A percentile compares a stretch with the other conserved stretches of the same genome.
Conservation (phyloP, 2,113 vertebrate species). For the Eulacestoma nigropectus region DNA sequence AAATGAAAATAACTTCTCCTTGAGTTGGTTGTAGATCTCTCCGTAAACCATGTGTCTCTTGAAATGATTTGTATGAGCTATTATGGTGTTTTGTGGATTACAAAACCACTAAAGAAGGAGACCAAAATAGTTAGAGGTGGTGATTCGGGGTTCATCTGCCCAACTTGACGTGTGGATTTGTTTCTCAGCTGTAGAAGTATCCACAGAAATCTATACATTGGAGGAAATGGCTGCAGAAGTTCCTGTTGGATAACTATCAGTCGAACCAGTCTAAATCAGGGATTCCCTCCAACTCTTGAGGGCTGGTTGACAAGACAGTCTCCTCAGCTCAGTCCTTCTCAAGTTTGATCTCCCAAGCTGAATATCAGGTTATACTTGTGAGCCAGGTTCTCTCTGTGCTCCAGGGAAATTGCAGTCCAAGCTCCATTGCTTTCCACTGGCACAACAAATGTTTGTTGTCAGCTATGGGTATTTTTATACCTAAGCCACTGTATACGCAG, state of each 20-base stretch:
- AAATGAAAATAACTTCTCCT: neutral
- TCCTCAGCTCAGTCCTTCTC: neutral
- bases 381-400: neutral
- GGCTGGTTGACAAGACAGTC: neutral
- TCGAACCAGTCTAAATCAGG: neutral
- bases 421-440: neutral
- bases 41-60: neutral
- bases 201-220: neutral
- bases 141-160: neutral
- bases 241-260: neutral
- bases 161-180: neutral
- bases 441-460: neutral
- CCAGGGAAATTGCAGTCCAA: neutral
- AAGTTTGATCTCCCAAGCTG: neutral
- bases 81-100: conserved; percentile 23
- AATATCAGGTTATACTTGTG: neutral
- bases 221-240: neutral
- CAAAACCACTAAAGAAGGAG: conserved; percentile 10
- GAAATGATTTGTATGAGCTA: conserved; percentile 14
- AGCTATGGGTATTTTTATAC: neutral
- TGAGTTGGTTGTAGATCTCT: neutral
- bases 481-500: neutral
- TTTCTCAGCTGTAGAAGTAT: neutral
- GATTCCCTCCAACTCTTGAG: neutral
- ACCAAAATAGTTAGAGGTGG: neutral